These are phyloP conservation scores for Pammene aurita DNA, from an alignment of 2,888 invertebrate species.

Conservation along the genomic window DNA sequence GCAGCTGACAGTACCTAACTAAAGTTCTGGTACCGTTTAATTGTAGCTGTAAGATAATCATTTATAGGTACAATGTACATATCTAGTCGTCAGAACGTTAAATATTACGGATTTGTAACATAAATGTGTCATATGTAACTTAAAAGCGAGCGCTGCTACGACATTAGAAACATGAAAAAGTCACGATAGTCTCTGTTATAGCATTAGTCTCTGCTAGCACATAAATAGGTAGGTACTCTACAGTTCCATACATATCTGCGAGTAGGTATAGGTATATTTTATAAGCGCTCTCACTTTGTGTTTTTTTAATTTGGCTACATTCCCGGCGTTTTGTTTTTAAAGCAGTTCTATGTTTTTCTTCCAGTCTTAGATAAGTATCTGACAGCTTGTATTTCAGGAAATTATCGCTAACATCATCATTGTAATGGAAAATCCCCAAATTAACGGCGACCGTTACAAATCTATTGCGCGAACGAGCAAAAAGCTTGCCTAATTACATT, in stretches of 20 bases:
- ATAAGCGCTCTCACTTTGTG: background rate
- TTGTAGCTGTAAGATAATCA: no score
- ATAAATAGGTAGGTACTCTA: background rate
- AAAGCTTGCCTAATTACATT: background rate
- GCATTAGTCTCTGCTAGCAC: background rate
- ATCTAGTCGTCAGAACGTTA: no score
- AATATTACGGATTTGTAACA: no score
- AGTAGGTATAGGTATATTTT: background rate
- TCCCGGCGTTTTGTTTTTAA: conserved; percentile 23
- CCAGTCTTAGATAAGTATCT: background rate
- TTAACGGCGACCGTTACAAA: conserved; percentile 6
- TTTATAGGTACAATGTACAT: no score
- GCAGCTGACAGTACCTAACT: no score
- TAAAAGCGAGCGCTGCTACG: no score
- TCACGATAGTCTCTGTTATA: background rate
- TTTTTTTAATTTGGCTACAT: conserved; percentile 24
- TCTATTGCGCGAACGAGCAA: background rate
- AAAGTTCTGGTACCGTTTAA: no score
- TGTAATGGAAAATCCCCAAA: conserved; percentile 17
- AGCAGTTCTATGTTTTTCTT: conserved; percentile 4
- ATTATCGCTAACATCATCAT: background rate
- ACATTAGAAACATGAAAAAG: no score
- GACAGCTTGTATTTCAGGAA: conserved; percentile 12
- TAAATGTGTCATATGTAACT: no score
- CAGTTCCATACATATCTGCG: no score